A percentile compares a stretch with the other conserved stretches of the same genome.
These are phyloP conservation scores for Amiota minor DNA, from an alignment of 2,888 invertebrate genomes.

Conservation along the genomic window DNA sequence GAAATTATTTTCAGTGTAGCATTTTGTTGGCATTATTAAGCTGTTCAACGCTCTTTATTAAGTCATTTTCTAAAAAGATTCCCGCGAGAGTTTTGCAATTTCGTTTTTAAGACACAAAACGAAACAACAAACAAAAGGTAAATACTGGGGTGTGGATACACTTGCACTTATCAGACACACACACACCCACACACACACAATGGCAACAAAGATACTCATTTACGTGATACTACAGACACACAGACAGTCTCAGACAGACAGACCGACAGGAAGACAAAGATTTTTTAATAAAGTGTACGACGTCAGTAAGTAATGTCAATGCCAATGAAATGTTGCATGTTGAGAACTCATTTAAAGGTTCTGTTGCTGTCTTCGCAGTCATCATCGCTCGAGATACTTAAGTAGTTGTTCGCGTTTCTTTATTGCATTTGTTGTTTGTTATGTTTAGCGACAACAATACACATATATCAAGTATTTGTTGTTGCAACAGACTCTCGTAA, in stretches of 20 bases:
- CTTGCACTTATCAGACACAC: slow-evolving; percentile 12
- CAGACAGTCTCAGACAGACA: background rate
- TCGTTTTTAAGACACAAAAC: slow-evolving; percentile 3
- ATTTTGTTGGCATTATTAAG: slow-evolving; percentile 12
- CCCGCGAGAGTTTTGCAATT: slow-evolving; percentile 28
- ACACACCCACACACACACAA: slow-evolving; percentile 5
- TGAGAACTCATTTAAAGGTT: slow-evolving; percentile 49
- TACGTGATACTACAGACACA: background rate
- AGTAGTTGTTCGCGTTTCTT: slow-evolving; percentile 54
- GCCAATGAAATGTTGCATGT: slow-evolving; percentile 54
- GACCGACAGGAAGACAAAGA: background rate
- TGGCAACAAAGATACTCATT: background rate
- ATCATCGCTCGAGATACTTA: slow-evolving; percentile 35
- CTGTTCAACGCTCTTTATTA: slow-evolving; percentile 15
- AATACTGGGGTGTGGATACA: background rate
- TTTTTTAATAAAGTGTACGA: slow-evolving; percentile 43
- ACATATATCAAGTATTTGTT: slow-evolving; percentile 24
- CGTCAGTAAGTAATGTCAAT: slow-evolving; percentile 37
- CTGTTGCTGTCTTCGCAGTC: slow-evolving; percentile 8
- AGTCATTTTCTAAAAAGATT: slow-evolving; percentile 21
- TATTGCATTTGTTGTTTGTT: no score
- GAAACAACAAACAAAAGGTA: background rate
- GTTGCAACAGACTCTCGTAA: slow-evolving; percentile 47
- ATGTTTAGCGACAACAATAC: no score
- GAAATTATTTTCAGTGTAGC: slow-evolving; percentile 14